These are phyloP conservation scores for Eulimnadia texana DNA, from an alignment of 1,140 invertebrate species.

Conservation along the genomic window DNA sequence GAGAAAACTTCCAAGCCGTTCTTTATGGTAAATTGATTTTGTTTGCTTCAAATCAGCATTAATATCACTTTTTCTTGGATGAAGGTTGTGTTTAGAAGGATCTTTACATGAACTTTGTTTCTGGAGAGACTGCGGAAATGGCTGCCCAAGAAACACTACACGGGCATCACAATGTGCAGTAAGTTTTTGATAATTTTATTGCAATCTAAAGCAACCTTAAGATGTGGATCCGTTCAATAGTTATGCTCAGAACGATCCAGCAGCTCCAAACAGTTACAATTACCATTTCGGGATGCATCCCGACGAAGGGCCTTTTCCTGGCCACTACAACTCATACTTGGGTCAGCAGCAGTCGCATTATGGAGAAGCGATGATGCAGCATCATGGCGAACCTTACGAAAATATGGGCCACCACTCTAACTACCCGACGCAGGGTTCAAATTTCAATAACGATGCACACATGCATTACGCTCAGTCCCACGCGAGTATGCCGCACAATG, in stretches of 20 bases:
- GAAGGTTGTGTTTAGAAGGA: too few species aligned
- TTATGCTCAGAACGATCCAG: slow-evolving; percentile 7
- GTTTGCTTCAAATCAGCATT: too few species aligned
- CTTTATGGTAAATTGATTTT: too few species aligned
- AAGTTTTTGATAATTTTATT: neutral
- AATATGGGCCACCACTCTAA: neutral
- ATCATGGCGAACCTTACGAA: neutral
- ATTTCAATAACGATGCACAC: neutral
- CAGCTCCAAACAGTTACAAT: neutral
- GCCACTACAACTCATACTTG: slow-evolving; percentile 8
- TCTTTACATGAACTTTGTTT: neutral
- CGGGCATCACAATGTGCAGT: slow-evolving; percentile 1
- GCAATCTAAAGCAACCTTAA: too few species aligned
- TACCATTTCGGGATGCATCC: slow-evolving; percentile 2
- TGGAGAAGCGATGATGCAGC: neutral
- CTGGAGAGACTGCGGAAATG: neutral
- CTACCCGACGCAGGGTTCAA: neutral
- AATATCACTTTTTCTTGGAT: too few species aligned
- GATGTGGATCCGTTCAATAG: too few species aligned
- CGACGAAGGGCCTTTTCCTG: neutral
- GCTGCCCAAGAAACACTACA: slow-evolving; percentile 9
- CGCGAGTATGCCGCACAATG: neutral
- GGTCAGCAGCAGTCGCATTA: neutral
- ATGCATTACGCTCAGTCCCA: neutral
- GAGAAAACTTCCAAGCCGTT: too few species aligned